Evolutionary conservation across 2,113 vertebrate genomes (phyloP), one percentile per base, ranked within the genome.

Genomic region (Rhodinocichla rosea): DNA sequence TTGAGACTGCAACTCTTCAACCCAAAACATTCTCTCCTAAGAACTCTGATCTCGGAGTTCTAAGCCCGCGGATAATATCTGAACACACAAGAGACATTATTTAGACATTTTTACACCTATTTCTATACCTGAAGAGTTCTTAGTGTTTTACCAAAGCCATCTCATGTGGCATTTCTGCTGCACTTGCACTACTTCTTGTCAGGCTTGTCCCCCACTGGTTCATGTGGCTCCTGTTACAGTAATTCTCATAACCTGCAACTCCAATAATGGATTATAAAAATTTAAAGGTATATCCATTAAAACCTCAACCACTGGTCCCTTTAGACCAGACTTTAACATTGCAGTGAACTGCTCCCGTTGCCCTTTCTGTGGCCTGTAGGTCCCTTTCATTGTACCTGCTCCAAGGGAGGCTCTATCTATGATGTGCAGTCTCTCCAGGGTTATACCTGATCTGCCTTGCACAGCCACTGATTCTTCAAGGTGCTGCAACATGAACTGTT

Each of bases 231-330:
- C 44, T 28, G 7, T 52, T 32, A 33, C 19, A n/a, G 22, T 27
- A 71, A 53, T 47, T 65, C 27, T 42, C 10, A 4, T 37, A 37
- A 24, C 7, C 16, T 21, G 8, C 11, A n/a, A 49, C 13, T 26
- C 39, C 53, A 42, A 47, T 30, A 3, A 35, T 8, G 26, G 5
- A 14, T 52, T 64, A 22, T 20, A 69, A 40, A 3, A 53, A 6
- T 64, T 57, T 47, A 35, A 59, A 52, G 5, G 3, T 33, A 22
- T 33, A 35, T 21, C 33, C 15, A 57, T 59, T 64, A 26, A 27
- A 53, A 15, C 6, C 15, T 70, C n/a, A 12, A 35, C 8, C 0
- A 0, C 24, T 40, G 6, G 4, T 63, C 11, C 22, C 13, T 80
- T 75, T 53, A 45, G 44, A 75, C 15, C 33, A 69, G 33, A 45